Base-by-base conservation (phyloP, 2,888 invertebrate genomes). In the Mechanitis messenoides region DNA sequence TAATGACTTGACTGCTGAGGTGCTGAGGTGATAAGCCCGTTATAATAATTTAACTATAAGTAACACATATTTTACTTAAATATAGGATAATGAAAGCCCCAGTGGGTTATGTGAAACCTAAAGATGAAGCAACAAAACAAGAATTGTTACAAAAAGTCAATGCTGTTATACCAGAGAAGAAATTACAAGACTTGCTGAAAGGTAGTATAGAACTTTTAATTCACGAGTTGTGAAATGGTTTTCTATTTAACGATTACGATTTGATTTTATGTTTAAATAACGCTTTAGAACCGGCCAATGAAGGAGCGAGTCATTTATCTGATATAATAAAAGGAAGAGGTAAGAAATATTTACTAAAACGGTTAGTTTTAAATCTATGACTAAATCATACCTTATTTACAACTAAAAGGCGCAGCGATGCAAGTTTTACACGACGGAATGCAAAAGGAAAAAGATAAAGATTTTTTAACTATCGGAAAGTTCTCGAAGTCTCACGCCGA, bases 321-420 rank as follows among this genome's bases (percentile, higher is more conserved):
- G 76, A 85, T 62, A 42, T 75, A 1, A 67, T 84, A 7, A 74
- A 79, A 73, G 83, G 77, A 60, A 75, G 81, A 78, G 84, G 85
- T 80, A 67, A 63, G 66, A 62, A 60, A 6, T 45, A 9, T 56
- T 42, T 60, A 38, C 12, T 33, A n/a, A 31, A 28, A 6, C 28
- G 46, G 42, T 33, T 33, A 12, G n/a, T 38, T 33, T 20, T 53
- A 7, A 45, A 53, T 28, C 6, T 9, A 28, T 54, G 11, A 33
- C 5, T 33, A 53, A 56, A 45, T 42, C 42, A 42, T 47, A 45
- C 45, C 42, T 50, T 53, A 56, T 28, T 50, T 3, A 42, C 50
- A n/a, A 2, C 5, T 4, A 42, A 42, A 42, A 85, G 85, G 74
- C 33, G 78, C 80, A 63, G 83, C 80, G 3, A 72, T 84, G 75